Percentiles rank a stretch among this genome's conserved stretches.
phyloP scores from a whole-genome alignment of 2,888 invertebrate species.

The Eumerus sabulonum region DNA sequence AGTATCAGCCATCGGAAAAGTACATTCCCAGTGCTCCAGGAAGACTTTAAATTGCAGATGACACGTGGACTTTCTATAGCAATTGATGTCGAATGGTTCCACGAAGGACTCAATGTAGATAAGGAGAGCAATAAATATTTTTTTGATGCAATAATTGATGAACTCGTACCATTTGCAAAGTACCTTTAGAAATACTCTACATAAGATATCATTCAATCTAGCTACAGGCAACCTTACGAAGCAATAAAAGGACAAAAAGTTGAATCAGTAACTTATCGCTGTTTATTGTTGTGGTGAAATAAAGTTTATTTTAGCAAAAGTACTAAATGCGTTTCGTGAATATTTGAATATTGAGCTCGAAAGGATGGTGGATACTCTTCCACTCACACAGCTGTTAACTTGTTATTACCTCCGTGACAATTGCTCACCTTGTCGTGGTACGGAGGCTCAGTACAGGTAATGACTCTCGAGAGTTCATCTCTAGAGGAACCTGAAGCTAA shows the following conservation, averaged over 20 bases:
- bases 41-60: constrained; percentile 65
- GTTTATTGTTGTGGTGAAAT: constrained; percentile 23
- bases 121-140: constrained; percentile 25
- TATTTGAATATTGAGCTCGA: too few species aligned
- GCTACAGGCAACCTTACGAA: neutral
- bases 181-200: constrained; percentile 20
- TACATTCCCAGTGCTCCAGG: constrained; percentile 80
- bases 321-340: too few species aligned
- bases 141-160: constrained; percentile 13
- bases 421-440: too few species aligned
- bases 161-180: constrained; percentile 11
- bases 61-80: neutral
- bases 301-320: constrained; percentile 19
- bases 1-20: constrained; percentile 83
- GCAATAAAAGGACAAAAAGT: constrained; percentile 15
- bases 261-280: neutral
- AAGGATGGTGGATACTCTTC: too few species aligned
- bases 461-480: too few species aligned
- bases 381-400: too few species aligned
- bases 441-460: too few species aligned
- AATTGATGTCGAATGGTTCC: constrained; percentile 51
- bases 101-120: constrained; percentile 23
- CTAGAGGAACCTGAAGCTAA: too few species aligned
- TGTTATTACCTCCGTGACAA: too few species aligned
- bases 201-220: constrained; percentile 1